Evolutionary conservation across 1,140 invertebrate species (phyloP).

Genomic region (Eumaeus atala): DNA sequence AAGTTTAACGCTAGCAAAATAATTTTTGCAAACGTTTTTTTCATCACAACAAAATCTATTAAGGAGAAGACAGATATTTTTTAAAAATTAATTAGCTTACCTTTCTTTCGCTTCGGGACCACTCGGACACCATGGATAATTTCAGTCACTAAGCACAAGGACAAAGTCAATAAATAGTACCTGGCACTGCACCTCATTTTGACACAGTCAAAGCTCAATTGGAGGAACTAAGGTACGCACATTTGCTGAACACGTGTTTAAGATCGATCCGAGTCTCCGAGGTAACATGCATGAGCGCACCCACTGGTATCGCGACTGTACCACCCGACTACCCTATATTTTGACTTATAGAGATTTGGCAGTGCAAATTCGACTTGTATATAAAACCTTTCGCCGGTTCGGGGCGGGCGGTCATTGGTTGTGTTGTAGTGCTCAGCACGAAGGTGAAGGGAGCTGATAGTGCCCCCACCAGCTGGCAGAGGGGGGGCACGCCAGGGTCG

Average conservation of each 20-base stretch:
- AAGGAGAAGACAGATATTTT: no score
- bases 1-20: not conserved
- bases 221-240: conserved; percentile 45
- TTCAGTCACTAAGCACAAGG: conserved; percentile 68
- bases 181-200: conserved; percentile 68
- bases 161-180: conserved; percentile 67
- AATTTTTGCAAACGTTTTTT: not conserved
- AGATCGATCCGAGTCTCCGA: conserved; percentile 34
- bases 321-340: conserved; percentile 74
- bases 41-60: not conserved
- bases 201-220: conserved; percentile 45
- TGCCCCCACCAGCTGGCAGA: conserved; percentile 42
- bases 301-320: conserved; percentile 39
- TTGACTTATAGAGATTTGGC: conserved; percentile 73
- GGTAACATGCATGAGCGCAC: conserved; percentile 19
- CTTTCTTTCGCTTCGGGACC: conserved; percentile 71
- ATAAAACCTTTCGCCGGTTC: conserved; percentile 74
- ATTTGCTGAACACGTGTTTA: conserved; percentile 45
- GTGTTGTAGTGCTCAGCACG: conserved; percentile 37
- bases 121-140: conserved; percentile 64
- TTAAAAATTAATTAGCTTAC: conserved; percentile 37
- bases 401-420: conserved; percentile 63
- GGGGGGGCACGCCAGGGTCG: conserved; percentile 57
- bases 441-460: conserved; percentile 68
- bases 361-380: conserved; percentile 71